Base-by-base conservation (phyloP, 2,113 vertebrate genomes). In the Carlito syrichta region DNA sequence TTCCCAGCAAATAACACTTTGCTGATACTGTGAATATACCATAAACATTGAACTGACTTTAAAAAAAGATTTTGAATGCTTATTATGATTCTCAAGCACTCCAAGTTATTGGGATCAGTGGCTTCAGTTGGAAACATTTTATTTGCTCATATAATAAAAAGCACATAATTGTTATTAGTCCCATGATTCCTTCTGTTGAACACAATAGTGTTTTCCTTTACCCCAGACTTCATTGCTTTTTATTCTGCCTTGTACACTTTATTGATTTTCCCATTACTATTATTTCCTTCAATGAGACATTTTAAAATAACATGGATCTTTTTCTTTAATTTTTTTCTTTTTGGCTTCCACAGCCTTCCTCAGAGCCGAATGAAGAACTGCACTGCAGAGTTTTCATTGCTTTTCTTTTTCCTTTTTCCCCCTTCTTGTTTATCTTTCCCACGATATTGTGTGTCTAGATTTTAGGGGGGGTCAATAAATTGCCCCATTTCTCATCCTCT, bases 101-200 rank as follows among this genome's bases (percentile, higher is more conserved):
- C 50, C 11, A n/a, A 74, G 16, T 94, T 96, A 95, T 52, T 93
- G 84, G 91, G 81, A 97, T 96, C 94, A 69, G 89, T 93, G 38
- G n/a, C 71, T 97, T 96, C 93, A 87, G 83, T 62, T 52, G 91
- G 96, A 98, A 97, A 81, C 81, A 90, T 96, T 97, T 96, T 96
- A 98, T 97, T 97, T 96, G 88, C 89, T 97, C 95, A 85, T 86
- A 77, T 92, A 97, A 96, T 96, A 97, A 95, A 96, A 97, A 92
- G 89, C 62, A 95, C 87, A 86, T 96, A 97, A 97, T 96, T 98
- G 87, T 97, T 97, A 97, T 97, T 97, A 94, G 91, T 96, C 95
- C 96, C 97, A 90, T 78, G 96, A 93, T 96, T 89, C 95, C 83
- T 91, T 96, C 94, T 85, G 83, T 76, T 91, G 95, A 94, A 95